phyloP scores from a whole-genome alignment of 2,797 vertebrate species.

The Dicrostonyx torquatus region DNA sequence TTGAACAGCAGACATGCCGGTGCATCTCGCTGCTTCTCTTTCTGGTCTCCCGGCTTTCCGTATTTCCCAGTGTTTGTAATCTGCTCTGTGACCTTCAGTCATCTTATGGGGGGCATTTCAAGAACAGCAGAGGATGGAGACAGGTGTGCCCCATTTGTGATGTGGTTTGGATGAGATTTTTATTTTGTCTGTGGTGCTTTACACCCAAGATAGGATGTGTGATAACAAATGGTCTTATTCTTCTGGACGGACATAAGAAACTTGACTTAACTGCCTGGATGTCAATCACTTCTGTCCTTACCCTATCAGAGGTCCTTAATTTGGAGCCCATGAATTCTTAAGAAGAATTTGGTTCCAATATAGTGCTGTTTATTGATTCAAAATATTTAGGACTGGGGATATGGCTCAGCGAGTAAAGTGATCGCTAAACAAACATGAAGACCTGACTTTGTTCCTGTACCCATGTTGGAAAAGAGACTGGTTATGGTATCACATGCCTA shows the following conservation, averaged over 20 bases:
- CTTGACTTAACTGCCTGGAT: neutral
- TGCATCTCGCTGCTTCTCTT: neutral
- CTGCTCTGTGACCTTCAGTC: neutral
- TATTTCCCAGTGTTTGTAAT: neutral
- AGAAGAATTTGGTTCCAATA: neutral
- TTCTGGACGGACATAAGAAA: neutral
- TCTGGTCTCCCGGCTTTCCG: neutral
- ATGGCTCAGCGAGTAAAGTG: neutral
- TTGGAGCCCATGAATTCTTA: neutral
- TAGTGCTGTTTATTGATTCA: neutral
- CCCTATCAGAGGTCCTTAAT: neutral
- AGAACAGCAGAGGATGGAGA: neutral
- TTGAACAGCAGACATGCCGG: neutral
- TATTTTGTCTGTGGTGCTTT: neutral
- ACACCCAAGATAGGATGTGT: neutral
- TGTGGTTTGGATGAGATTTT: neutral
- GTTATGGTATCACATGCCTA: neutral
- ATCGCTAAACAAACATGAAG: neutral
- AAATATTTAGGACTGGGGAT: neutral
- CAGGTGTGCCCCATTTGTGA: neutral
- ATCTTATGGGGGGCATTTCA: neutral
- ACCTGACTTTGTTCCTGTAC: neutral
- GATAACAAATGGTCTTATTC: neutral
- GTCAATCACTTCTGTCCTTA: neutral
- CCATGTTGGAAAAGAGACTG: neutral